Percentiles rank a stretch among this genome's conserved stretches.
These are phyloP conservation scores for Calliphora vicina DNA, from an alignment of 1,140 invertebrate genomes.

Conservation along the genomic window DNA sequence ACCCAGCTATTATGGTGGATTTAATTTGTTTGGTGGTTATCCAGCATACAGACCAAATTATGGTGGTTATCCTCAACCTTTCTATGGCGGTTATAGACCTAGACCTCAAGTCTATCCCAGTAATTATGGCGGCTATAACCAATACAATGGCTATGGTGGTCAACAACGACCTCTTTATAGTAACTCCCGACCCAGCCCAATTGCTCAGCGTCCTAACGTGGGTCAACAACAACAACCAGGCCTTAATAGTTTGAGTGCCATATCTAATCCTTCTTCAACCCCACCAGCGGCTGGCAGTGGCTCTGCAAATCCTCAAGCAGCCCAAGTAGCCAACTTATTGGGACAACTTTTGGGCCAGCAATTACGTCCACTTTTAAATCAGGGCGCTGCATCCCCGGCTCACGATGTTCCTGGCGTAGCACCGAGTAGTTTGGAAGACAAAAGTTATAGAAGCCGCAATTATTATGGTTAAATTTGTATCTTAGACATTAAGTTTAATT, in stretches of 20 bases:
- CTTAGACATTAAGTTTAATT: not conserved
- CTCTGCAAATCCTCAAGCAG: not conserved
- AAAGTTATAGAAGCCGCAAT: not conserved
- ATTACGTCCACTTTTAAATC: constrained; percentile 31
- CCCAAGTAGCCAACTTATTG: constrained; percentile 38
- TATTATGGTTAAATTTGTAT: not conserved
- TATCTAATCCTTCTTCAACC: not conserved
- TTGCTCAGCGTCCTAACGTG: not conserved
- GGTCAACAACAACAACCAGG: not conserved
- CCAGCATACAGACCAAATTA: constrained; percentile 1
- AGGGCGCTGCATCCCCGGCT: not conserved
- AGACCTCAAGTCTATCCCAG: not conserved
- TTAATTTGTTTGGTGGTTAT: constrained; percentile 23
- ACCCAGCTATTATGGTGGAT: constrained; percentile 22
- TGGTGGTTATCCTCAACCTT: not conserved
- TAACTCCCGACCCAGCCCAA: not conserved
- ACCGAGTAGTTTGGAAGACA: not conserved
- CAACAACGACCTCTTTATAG: not conserved
- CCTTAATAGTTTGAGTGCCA: no score
- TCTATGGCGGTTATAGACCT: constrained; percentile 33
- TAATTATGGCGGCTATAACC: constrained; percentile 22
- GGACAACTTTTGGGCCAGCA: constrained; percentile 37
- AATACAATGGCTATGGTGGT: not conserved
- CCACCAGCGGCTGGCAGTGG: not conserved
- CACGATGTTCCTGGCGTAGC: not conserved